Conservation (phyloP, 2,113 vertebrate genomes). For the Poeciliopsis prolifica region DNA sequence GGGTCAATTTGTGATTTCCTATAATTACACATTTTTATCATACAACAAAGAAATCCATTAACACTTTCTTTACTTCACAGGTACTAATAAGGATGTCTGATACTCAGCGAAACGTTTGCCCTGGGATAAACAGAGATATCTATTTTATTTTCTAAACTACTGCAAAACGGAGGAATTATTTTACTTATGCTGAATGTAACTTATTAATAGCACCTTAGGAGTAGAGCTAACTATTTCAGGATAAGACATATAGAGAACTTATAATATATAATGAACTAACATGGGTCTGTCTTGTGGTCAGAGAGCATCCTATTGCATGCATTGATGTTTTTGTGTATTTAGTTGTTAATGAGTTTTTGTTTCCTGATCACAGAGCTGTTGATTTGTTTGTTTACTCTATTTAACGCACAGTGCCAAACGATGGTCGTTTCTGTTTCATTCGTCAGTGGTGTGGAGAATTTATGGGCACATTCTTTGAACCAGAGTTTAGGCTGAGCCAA, state of each 20-base stretch:
- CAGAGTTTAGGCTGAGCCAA: slow-evolving; percentile 35
- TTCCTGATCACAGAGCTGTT: slow-evolving; percentile 42
- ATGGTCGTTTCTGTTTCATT: slow-evolving; percentile 47
- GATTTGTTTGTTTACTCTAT: slow-evolving; percentile 60
- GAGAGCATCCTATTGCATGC: slow-evolving; percentile 63
- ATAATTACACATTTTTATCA: not conserved
- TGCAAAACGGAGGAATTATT: slow-evolving; percentile 73
- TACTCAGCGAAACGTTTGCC: slow-evolving; percentile 36
- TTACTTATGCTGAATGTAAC: slow-evolving; percentile 75
- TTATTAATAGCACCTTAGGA: slow-evolving; percentile 64
- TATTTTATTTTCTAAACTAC: slow-evolving; percentile 74
- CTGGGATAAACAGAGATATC: slow-evolving; percentile 67
- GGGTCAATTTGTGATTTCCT: not conserved
- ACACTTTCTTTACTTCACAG: slow-evolving; percentile 52
- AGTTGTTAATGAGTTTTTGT: slow-evolving; percentile 44
- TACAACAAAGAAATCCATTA: not conserved
- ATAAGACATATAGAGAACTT: slow-evolving; percentile 41
- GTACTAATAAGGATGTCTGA: slow-evolving; percentile 62
- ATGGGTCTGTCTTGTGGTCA: slow-evolving; percentile 52
- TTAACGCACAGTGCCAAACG: slow-evolving; percentile 67
- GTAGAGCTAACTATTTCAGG: slow-evolving; percentile 53
- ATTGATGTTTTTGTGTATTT: slow-evolving; percentile 56
- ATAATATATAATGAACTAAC: slow-evolving; percentile 52
- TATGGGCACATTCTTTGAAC: slow-evolving; percentile 48
- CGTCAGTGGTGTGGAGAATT: slow-evolving; percentile 17